Base-by-base conservation (phyloP, 2,888 invertebrate species). In the Sturmia bella region DNA sequence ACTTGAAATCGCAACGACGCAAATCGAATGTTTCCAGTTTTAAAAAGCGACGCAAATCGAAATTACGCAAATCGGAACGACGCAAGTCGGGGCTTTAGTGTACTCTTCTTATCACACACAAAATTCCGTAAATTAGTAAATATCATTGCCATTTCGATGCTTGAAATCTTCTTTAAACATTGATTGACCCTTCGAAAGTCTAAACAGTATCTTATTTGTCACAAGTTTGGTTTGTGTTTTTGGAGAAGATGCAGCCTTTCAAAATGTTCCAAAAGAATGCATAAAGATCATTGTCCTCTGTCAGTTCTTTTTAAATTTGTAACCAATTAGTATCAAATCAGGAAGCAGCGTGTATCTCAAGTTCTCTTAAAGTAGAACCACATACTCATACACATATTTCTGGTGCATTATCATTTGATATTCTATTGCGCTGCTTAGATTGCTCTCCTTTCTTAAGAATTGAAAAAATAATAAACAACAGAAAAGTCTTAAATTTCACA, bases 401-500 rank as follows among this genome's bases (percentile, higher is more conserved):
- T n/a, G n/a, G 32, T 54, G 27, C 50, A 57, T 80, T 75, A 63
- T 69, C 63, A 70, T 70, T 75, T 63, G 69, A 70, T 80, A 75
- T 75, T 70, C 41, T 19, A 41, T 66, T 57, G 52, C 66, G 57
- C 52, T 21, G 32, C n/a, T 56, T 24, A 70, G 72, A 72, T 78
- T 78, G 64, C 70, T 72, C 50, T 50, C 64, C 43, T n/a, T 63
- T 66, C 50, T 21, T 32, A 9, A 11, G 52, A 61, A 61, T 43
- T 15, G 39, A 12, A 37, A 41, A 59, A 37, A 21, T 21, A 63
- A 79, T 3, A 52, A 39, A 11, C 24, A 69, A 80, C 32, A 57
- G 43, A 50, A 56, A 74, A 74, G 69, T 78, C 74, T 82, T 78
- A 82, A 82, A 82, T 82, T 78, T 82, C 82, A 77, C 73, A 82